Conservation (phyloP, 2,888 invertebrate genomes). For the Cantharis rufa region DNA sequence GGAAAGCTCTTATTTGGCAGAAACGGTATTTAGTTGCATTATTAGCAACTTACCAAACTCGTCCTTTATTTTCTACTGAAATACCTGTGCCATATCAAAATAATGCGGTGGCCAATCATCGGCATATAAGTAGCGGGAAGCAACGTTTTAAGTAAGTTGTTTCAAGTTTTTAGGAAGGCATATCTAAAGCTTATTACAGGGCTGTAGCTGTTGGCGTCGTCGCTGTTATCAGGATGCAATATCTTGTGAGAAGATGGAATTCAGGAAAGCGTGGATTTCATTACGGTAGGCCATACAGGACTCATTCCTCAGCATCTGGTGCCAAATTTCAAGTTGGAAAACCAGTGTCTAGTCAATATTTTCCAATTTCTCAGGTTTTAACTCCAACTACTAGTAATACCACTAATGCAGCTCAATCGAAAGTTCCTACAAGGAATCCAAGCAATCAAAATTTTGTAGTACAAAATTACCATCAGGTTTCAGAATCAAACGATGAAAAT, state of each 20-base stretch:
- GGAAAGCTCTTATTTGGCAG: slow-evolving; percentile 88
- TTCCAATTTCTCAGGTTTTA: slow-evolving; percentile 26
- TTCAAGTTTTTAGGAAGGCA: neutral
- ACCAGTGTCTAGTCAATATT: slow-evolving; percentile 50
- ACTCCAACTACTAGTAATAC: neutral
- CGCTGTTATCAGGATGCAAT: slow-evolving; percentile 68
- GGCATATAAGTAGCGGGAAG: slow-evolving; percentile 60
- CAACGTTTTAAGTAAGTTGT: slow-evolving; percentile 53
- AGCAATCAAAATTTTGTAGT: neutral
- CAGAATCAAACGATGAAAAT: neutral
- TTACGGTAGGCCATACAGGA: slow-evolving; percentile 37
- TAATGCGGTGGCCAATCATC: slow-evolving; percentile 45
- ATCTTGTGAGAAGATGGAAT: slow-evolving; percentile 66
- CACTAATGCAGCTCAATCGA: neutral
- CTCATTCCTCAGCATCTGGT: slow-evolving; percentile 17
- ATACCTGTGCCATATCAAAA: slow-evolving; percentile 1
- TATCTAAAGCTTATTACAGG: slow-evolving; percentile 38
- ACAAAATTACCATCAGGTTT: neutral
- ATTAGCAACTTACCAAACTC: slow-evolving; percentile 55
- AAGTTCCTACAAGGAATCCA: neutral
- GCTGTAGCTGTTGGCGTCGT: slow-evolving; percentile 62
- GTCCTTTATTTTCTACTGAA: slow-evolving; percentile 28
- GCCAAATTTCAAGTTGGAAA: slow-evolving; percentile 50
- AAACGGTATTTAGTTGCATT: slow-evolving; percentile 83
- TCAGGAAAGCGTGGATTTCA: slow-evolving; percentile 60